phyloP scores from a whole-genome alignment of 2,888 invertebrate genomes.

The Papilio elwesi region DNA sequence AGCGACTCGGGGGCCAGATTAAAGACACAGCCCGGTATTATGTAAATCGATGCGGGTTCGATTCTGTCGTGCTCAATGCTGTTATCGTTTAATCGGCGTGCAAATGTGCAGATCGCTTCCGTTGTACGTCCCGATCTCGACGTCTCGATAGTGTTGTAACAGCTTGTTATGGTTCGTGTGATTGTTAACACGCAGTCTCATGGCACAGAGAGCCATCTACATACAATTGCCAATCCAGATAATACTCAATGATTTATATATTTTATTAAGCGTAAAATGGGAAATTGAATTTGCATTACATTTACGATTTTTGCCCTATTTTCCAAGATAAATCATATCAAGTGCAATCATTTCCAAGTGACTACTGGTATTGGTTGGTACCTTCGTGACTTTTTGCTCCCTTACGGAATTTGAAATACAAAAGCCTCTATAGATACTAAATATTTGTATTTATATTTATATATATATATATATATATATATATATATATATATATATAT shows the following conservation, averaged over 20 bases:
- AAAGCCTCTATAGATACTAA: no score
- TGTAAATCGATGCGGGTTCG: slow-evolving; percentile 61
- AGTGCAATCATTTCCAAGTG: no score
- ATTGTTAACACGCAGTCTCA: slow-evolving; percentile 13
- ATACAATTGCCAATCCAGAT: not conserved
- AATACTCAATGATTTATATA: no score
- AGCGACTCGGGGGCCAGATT: slow-evolving; percentile 64
- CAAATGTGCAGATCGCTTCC: slow-evolving; percentile 47
- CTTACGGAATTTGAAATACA: no score
- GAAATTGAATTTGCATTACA: not conserved
- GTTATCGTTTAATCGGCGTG: slow-evolving; percentile 51
- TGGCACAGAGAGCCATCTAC: not conserved
- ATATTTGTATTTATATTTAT: no score
- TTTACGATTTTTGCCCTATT: no score
- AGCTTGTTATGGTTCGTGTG: slow-evolving; percentile 26
- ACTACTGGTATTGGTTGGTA: no score
- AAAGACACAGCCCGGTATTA: slow-evolving; percentile 61
- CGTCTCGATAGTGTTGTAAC: slow-evolving; percentile 29
- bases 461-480: no score
- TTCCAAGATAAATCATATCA: not conserved
- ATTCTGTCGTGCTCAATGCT: slow-evolving; percentile 44
- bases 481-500: no score
- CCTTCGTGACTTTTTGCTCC: no score
- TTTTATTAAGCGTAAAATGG: not conserved
- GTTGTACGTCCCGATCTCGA: slow-evolving; percentile 40